These are phyloP conservation scores for Coracias cyanogaster DNA, from an alignment of 2,797 vertebrate genomes.

Conservation along the genomic window DNA sequence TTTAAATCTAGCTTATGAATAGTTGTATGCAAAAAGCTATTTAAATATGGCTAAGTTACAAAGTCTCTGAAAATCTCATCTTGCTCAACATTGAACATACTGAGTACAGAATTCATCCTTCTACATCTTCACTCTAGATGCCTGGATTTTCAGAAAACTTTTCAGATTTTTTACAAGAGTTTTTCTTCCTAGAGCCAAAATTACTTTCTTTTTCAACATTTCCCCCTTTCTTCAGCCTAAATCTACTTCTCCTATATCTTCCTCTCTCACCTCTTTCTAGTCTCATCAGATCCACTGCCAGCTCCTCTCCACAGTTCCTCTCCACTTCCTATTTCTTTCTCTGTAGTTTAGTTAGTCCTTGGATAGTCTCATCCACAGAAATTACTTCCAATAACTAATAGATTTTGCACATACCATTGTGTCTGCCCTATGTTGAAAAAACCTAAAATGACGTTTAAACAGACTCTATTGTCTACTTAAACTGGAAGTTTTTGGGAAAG, in stretches of 20 bases:
- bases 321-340: background rate
- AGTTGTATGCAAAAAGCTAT: background rate
- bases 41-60: background rate
- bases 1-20: background rate
- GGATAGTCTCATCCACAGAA: background rate
- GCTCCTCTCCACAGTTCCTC: background rate
- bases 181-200: background rate
- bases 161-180: background rate
- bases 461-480: background rate
- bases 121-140: background rate
- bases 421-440: background rate
- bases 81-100: background rate
- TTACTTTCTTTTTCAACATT: background rate
- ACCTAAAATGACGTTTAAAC: background rate
- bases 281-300: background rate
- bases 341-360: background rate
- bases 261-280: background rate
- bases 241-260: background rate
- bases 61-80: background rate
- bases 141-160: background rate
- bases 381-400: background rate
- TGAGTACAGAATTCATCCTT: background rate
- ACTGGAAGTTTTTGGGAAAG: background rate
- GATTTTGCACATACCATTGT: background rate
- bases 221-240: background rate